Evolutionary conservation across 2,888 invertebrate species (phyloP).

Genomic region (Oscheius myriophilus): DNA sequence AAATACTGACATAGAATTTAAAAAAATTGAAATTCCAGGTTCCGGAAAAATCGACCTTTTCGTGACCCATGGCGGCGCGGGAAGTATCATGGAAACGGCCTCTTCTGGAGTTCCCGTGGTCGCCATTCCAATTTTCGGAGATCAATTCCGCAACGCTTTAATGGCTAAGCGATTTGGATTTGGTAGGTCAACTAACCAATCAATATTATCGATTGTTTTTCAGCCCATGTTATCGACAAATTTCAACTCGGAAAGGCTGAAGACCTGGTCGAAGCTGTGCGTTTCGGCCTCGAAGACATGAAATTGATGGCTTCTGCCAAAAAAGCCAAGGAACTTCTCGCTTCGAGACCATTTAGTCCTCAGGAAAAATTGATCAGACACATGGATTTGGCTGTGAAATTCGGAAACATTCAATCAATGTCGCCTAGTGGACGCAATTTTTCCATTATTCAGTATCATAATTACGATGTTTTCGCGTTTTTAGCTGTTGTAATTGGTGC

Average conservation of each 20-base stretch:
- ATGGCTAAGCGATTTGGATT: constrained; percentile 17
- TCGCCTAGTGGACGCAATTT: constrained; percentile 13
- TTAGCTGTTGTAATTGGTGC: too few relatives aligned
- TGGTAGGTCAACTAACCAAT: not conserved
- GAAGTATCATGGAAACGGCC: constrained; percentile 21
- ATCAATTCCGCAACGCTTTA: constrained; percentile 22
- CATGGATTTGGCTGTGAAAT: constrained; percentile 17
- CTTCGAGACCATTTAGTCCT: constrained; percentile 8
- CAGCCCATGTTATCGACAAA: constrained; percentile 4
- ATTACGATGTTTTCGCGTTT: constrained; percentile 13
- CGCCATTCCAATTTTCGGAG: constrained; percentile 23
- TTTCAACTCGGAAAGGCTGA: not conserved
- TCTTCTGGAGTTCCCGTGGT: constrained; percentile 13
- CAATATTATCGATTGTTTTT: not conserved
- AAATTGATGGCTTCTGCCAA: not conserved
- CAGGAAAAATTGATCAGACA: constrained; percentile 7
- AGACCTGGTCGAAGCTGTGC: not conserved
- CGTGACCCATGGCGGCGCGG: constrained; percentile 30
- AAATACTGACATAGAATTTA: too few relatives aligned
- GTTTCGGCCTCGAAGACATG: not conserved
- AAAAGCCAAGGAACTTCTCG: not conserved
- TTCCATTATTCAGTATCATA: constrained; percentile 14
- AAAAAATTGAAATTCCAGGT: constrained; percentile 6
- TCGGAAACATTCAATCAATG: constrained; percentile 11
- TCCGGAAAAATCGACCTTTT: constrained; percentile 24